phyloP scores from a whole-genome alignment of 2,797 vertebrate species.

The Amblyraja radiata region DNA sequence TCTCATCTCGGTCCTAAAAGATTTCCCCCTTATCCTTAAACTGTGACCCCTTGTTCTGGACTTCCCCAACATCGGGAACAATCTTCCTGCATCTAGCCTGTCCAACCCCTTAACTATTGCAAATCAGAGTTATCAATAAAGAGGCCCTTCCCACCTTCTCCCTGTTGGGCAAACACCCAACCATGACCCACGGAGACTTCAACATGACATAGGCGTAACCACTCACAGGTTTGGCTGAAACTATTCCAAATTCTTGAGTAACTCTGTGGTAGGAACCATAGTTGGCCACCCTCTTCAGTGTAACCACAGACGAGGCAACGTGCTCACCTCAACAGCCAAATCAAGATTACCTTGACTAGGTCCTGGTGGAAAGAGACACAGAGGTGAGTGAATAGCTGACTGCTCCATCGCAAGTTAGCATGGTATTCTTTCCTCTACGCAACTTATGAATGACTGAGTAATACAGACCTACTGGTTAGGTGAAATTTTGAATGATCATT shows the following conservation, averaged over 20 bases:
- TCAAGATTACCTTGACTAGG: background rate
- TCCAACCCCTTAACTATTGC: background rate
- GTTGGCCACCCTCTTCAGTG: conserved; percentile 7
- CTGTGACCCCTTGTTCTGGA: no score
- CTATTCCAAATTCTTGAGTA: background rate
- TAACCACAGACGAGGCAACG: background rate
- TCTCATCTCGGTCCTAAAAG: no score
- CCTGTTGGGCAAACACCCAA: background rate
- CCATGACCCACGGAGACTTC: background rate
- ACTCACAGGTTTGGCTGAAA: conserved; percentile 15
- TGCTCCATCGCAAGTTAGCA: background rate
- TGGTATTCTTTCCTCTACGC: background rate
- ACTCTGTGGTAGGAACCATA: background rate
- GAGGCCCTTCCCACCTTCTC: background rate
- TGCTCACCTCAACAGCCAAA: background rate
- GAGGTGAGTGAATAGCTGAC: background rate
- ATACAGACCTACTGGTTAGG: background rate
- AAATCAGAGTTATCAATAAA: background rate
- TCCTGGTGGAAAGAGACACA: conserved; percentile 19
- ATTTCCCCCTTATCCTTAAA: no score
- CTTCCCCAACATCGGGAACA: no score
- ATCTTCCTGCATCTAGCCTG: no score
- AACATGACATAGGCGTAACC: background rate
- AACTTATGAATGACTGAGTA: background rate
- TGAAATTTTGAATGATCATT: background rate